Evolutionary conservation across 2,113 vertebrate genomes (phyloP).

Genomic region (Notechis scutatus): DNA sequence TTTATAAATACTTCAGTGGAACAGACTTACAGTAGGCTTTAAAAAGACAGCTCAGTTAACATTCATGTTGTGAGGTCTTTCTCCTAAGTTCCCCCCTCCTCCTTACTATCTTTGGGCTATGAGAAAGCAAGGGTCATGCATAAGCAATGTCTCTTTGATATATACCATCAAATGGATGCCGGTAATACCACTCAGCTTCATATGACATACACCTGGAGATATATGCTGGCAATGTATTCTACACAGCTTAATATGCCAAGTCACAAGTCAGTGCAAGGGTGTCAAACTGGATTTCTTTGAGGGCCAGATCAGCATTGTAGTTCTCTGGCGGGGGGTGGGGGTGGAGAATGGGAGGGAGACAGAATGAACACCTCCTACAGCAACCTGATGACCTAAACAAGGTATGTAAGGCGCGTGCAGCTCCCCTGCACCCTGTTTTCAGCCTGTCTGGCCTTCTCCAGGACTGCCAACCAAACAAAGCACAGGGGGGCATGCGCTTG

Average conservation of each 20-base stretch:
- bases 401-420: no score
- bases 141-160: background rate
- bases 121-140: background rate
- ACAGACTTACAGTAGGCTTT: background rate
- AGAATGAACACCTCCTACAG: no score
- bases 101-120: background rate
- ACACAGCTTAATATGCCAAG: background rate
- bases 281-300: no score
- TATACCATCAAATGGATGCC: background rate
- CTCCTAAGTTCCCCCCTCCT: background rate
- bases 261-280: background rate
- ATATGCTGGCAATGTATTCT: background rate
- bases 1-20: background rate
- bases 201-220: background rate
- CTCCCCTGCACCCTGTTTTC: no score
- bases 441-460: no score
- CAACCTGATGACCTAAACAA: no score
- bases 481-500: no score
- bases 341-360: no score
- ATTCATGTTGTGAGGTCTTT: background rate
- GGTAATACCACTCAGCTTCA: background rate
- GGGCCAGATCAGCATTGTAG: no score
- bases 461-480: no score
- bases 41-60: background rate
- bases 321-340: no score